phyloP scores from a whole-genome alignment of 2,797 vertebrate species.

The Halcyon badia region DNA sequence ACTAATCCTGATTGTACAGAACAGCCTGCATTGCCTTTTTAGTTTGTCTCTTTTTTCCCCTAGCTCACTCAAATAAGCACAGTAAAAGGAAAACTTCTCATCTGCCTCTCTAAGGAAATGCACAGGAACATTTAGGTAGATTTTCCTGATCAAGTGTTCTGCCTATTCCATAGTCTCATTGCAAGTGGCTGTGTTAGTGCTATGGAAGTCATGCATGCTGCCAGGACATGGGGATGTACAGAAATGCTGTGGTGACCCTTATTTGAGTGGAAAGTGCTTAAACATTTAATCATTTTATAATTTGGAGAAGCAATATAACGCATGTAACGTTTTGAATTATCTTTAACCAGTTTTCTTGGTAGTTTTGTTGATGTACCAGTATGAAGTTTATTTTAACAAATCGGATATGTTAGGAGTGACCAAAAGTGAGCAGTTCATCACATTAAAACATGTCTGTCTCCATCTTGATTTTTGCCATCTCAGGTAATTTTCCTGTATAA shows the following conservation, averaged over 20 bases:
- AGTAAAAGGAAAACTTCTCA: not conserved
- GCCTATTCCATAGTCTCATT: not conserved
- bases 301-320: not conserved
- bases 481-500: not conserved
- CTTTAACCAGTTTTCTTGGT: not conserved
- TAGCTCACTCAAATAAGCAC: not conserved
- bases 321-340: not conserved
- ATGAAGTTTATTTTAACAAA: not conserved
- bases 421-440: not conserved
- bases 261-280: conserved; percentile 19
- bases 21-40: not conserved
- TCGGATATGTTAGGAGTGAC: not conserved
- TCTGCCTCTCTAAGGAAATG: not conserved
- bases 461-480: not conserved
- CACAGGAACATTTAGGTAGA: not conserved
- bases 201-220: not conserved
- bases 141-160: not conserved
- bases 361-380: not conserved
- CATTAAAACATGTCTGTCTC: not conserved
- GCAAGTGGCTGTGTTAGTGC: not conserved
- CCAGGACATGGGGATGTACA: not conserved
- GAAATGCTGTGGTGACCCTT: conserved; percentile 2
- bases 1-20: not conserved
- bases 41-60: not conserved
- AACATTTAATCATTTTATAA: conserved; percentile 18